Evolutionary conservation across 2,888 invertebrate species (phyloP).

Genomic region (Epirrhoe alternata): DNA sequence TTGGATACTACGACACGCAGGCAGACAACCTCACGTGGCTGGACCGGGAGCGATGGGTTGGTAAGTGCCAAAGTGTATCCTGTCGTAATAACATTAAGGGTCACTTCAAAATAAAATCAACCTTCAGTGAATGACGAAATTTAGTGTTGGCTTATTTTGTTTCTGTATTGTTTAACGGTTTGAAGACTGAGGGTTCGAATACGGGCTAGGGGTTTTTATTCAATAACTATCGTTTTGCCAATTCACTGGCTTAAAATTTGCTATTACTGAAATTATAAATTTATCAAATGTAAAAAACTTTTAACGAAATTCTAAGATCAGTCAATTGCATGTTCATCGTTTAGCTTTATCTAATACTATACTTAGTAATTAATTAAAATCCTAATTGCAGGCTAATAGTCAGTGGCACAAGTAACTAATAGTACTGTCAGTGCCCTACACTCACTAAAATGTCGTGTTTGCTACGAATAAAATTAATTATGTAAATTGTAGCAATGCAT

Average conservation of each 20-base stretch:
- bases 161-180: too few relatives aligned
- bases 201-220: too few relatives aligned
- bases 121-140: not conserved
- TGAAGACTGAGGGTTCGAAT: too few relatives aligned
- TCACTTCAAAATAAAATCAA: too few relatives aligned
- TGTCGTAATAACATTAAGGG: not conserved
- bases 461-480: conserved; percentile 25
- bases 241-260: too few relatives aligned
- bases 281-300: too few relatives aligned
- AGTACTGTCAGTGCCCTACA: conserved; percentile 11
- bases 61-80: conserved; percentile 74
- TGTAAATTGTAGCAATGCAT: conserved; percentile 17
- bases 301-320: too few relatives aligned
- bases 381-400: not conserved
- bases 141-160: not conserved
- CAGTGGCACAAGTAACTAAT: conserved; percentile 2
- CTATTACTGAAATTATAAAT: too few relatives aligned
- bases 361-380: too few relatives aligned
- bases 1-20: conserved; percentile 98
- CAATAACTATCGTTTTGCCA: too few relatives aligned
- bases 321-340: too few relatives aligned
- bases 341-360: not conserved
- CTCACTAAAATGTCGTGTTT: conserved; percentile 15
- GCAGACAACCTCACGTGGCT: conserved; percentile 98
- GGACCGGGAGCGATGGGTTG: conserved; percentile 95